Evolutionary conservation across 2,888 invertebrate genomes (phyloP).

Genomic region (Epistrophe eligans): DNA sequence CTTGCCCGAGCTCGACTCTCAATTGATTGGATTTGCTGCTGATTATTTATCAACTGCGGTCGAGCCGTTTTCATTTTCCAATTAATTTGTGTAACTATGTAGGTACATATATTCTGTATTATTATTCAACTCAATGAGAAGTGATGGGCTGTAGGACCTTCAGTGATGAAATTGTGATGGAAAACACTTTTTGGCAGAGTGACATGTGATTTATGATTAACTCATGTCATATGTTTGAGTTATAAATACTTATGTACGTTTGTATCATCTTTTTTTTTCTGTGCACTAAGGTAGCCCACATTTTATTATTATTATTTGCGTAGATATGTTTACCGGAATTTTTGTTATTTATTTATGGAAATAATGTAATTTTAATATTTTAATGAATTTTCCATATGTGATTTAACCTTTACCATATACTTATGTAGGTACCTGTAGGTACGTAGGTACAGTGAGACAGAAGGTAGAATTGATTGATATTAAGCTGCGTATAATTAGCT

Average conservation of each 20-base stretch:
- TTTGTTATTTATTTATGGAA: constrained; percentile 72
- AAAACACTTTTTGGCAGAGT: constrained; percentile 32
- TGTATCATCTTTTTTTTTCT: not conserved
- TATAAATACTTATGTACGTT: not conserved
- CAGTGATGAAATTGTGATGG: constrained; percentile 14
- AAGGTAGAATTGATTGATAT: constrained; percentile 62
- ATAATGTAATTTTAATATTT: constrained; percentile 74
- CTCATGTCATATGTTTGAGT: constrained; percentile 53
- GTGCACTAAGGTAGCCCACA: not conserved
- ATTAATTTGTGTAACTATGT: constrained; percentile 61
- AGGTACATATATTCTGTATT: not conserved
- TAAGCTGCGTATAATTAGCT: constrained; percentile 66
- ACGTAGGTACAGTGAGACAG: not conserved
- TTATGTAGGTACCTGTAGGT: too few relatives aligned
- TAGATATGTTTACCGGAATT: constrained; percentile 14
- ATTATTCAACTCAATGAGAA: constrained; percentile 7
- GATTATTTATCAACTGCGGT: constrained; percentile 73
- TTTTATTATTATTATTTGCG: constrained; percentile 47
- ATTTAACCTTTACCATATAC: constrained; percentile 30
- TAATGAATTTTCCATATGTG: constrained; percentile 59
- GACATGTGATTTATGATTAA: constrained; percentile 71
- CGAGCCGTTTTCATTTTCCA: constrained; percentile 71
- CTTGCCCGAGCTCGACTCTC: constrained; percentile 30
- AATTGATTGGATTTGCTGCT: constrained; percentile 73
- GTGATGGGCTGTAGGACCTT: constrained; percentile 29